phyloP scores from a whole-genome alignment of 2,113 vertebrate genomes.

The Rhinogobius similis region DNA sequence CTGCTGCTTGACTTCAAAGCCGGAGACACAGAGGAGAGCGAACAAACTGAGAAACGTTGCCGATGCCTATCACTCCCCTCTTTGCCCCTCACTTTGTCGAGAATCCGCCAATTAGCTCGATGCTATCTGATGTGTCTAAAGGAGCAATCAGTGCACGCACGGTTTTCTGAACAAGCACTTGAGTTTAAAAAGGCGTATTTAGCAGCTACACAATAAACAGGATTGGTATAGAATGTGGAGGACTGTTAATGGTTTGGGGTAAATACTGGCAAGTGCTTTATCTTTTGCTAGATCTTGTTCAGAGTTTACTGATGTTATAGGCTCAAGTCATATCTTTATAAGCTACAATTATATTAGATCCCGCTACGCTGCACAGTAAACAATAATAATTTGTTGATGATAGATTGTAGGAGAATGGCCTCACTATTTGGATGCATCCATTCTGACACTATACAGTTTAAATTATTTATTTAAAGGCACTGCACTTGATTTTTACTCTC shows the following conservation, averaged over 20 bases:
- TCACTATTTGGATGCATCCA: not conserved
- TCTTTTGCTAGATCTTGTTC: not conserved
- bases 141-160: constrained; percentile 21
- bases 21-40: constrained; percentile 21
- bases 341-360: not conserved
- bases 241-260: not conserved
- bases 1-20: constrained; percentile 26
- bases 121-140: constrained; percentile 48
- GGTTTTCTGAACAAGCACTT: constrained; percentile 11
- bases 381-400: not conserved
- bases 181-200: not conserved
- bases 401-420: not conserved
- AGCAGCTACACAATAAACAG: not conserved
- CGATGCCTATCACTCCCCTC: constrained; percentile 36
- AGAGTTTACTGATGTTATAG: not conserved
- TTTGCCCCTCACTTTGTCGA: constrained; percentile 34
- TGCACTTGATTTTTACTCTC: too few relatives aligned
- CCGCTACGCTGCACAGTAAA: too few relatives aligned
- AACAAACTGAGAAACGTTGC: constrained; percentile 34
- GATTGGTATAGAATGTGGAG: not conserved
- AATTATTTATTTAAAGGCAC: too few relatives aligned
- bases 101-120: constrained; percentile 37
- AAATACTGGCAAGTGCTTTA: not conserved
- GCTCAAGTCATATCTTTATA: not conserved
- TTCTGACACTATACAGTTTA: not conserved